phyloP scores from a whole-genome alignment of 1,140 invertebrate genomes.

The Bombus terrestris region DNA sequence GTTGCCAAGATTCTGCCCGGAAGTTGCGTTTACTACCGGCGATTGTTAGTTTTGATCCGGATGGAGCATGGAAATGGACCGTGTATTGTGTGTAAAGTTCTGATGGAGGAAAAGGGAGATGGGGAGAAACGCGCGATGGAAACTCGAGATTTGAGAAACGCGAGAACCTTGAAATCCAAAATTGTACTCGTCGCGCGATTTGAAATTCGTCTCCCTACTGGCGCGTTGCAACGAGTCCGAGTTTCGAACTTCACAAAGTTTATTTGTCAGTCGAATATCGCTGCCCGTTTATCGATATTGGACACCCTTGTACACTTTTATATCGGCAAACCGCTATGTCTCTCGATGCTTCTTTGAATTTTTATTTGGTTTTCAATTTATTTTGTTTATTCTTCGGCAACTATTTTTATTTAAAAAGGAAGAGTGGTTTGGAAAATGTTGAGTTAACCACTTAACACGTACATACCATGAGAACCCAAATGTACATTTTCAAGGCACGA shows the following conservation, averaged over 20 bases:
- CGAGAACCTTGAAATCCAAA: slow-evolving; percentile 34
- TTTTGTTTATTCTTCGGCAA: too few relatives aligned
- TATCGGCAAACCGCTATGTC: too few relatives aligned
- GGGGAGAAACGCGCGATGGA: background rate
- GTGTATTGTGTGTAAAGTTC: background rate
- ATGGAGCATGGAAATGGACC: background rate
- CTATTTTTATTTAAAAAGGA: too few relatives aligned
- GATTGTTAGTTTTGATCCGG: slow-evolving; percentile 34
- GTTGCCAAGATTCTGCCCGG: background rate
- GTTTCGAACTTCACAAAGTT: background rate
- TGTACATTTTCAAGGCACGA: too few relatives aligned
- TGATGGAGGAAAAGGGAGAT: too few relatives aligned
- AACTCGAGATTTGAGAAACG: slow-evolving; percentile 16
- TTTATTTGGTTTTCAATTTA: too few relatives aligned
- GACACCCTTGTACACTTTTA: too few relatives aligned
- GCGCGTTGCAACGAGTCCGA: background rate
- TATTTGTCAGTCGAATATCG: background rate
- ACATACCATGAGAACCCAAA: too few relatives aligned
- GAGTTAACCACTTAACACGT: too few relatives aligned
- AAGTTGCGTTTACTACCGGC: background rate
- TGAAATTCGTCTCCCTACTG: background rate
- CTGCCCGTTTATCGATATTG: background rate
- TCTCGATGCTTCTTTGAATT: too few relatives aligned
- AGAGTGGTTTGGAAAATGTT: too few relatives aligned
- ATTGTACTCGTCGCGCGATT: slow-evolving; percentile 20